Conservation (phyloP, 2,113 vertebrate species). For the Holacanthus passer region DNA sequence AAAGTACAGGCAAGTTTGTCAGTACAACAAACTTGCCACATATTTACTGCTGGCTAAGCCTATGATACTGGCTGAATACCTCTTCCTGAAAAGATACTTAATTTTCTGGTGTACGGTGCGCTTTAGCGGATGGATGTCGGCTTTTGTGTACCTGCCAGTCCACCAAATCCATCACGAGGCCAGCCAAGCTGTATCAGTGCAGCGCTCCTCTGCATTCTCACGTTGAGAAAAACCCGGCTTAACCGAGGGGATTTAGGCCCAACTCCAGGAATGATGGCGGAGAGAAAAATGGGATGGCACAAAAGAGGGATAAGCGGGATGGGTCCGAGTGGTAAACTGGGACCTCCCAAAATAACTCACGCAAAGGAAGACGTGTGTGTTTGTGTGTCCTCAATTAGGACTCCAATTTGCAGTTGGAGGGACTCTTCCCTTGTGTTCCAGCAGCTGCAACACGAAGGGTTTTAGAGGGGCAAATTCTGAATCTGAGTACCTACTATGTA, state of each 20-base stretch:
- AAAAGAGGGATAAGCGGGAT: constrained; percentile 73
- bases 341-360: constrained; percentile 75
- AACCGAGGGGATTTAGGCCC: constrained; percentile 75
- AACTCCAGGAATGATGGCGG: constrained; percentile 68
- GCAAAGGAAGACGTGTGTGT: constrained; percentile 37
- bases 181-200: constrained; percentile 57
- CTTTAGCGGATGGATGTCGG: constrained; percentile 58
- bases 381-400: constrained; percentile 63
- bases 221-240: constrained; percentile 72
- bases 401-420: constrained; percentile 55
- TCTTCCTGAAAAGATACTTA: constrained; percentile 61
- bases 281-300: constrained; percentile 71
- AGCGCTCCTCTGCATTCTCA: constrained; percentile 60
- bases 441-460: constrained; percentile 59
- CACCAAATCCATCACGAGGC: constrained; percentile 67
- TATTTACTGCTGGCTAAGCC: constrained; percentile 52
- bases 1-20: constrained; percentile 17
- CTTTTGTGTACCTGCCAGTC: constrained; percentile 75
- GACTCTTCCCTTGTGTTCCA: constrained; percentile 50
- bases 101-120: constrained; percentile 54
- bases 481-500: constrained; percentile 17
- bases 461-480: constrained; percentile 48
- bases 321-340: constrained; percentile 63
- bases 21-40: constrained; percentile 17
- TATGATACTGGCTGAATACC: constrained; percentile 32